phyloP scores from a whole-genome alignment of 2,113 vertebrate species.

The Periophthalmodon schlosseri region DNA sequence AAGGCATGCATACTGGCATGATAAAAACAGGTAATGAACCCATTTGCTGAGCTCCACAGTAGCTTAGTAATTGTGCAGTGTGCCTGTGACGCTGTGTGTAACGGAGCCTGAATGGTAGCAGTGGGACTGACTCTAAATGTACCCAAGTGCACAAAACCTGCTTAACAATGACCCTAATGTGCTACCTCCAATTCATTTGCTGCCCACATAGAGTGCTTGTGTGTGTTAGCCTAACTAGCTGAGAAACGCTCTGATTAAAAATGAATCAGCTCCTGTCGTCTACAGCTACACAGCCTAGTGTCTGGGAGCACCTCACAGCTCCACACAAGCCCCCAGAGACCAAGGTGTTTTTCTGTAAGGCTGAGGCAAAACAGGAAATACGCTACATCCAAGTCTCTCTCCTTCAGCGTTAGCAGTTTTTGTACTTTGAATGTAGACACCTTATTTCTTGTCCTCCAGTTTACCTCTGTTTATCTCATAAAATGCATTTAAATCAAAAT shows the following conservation, averaged over 20 bases:
- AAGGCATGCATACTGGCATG: neutral
- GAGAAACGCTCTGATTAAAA: conserved; percentile 31
- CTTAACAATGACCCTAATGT: conserved; percentile 42
- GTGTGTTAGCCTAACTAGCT: conserved; percentile 27
- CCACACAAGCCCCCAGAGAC: neutral
- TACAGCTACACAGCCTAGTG: neutral
- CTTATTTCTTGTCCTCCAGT: neutral
- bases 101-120: conserved; percentile 20
- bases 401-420: neutral
- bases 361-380: conserved; percentile 8
- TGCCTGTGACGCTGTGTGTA: conserved; percentile 15
- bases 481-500: neutral
- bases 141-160: conserved; percentile 25
- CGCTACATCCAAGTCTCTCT: neutral
- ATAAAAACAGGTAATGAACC: conserved; percentile 9
- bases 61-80: conserved; percentile 11
- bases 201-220: conserved; percentile 22
- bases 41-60: conserved; percentile 31
- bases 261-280: conserved; percentile 29
- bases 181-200: conserved; percentile 42
- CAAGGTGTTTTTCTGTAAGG: conserved; percentile 7
- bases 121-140: conserved; percentile 22
- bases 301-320: neutral
- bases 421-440: neutral
- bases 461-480: neutral